Evolutionary conservation across 2,113 vertebrate genomes (phyloP).

Genomic region (Pitta sordida): DNA sequence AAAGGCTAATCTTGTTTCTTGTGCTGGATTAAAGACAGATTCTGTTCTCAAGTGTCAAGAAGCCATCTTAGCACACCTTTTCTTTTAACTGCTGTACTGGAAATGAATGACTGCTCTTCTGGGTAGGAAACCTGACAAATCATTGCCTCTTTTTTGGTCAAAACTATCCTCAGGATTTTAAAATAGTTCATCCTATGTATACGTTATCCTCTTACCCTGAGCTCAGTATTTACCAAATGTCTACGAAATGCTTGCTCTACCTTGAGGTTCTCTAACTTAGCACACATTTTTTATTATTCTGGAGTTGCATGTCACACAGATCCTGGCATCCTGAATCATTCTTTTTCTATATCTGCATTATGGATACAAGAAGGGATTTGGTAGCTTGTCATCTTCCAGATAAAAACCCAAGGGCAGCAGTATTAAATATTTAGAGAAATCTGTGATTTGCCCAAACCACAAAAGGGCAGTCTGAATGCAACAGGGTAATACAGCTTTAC

Average conservation of each 20-base stretch:
- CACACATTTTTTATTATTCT: background rate
- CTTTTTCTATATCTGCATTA: background rate
- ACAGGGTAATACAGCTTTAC: no score
- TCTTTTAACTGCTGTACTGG: background rate
- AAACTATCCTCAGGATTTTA: background rate
- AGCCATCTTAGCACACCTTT: background rate
- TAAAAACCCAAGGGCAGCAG: background rate
- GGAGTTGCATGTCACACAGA: background rate
- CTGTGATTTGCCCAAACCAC: background rate
- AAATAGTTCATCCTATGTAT: background rate
- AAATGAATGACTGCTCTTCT: background rate
- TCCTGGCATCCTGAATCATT: background rate
- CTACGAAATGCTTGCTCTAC: background rate
- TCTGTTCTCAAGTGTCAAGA: constrained; percentile 17
- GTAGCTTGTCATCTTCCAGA: background rate
- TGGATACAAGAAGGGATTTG: background rate
- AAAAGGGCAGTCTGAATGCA: background rate
- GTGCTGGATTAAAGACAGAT: background rate
- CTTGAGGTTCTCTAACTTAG: background rate
- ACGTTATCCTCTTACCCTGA: background rate
- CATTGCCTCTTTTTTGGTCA: background rate
- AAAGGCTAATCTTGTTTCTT: constrained; percentile 27
- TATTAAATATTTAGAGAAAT: background rate
- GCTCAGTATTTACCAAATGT: background rate
- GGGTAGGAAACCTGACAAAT: background rate